A percentile compares a stretch with the other conserved stretches of the same genome.
phyloP scores from a whole-genome alignment of 1,140 invertebrate species.

The Drosophila repletoides region DNA sequence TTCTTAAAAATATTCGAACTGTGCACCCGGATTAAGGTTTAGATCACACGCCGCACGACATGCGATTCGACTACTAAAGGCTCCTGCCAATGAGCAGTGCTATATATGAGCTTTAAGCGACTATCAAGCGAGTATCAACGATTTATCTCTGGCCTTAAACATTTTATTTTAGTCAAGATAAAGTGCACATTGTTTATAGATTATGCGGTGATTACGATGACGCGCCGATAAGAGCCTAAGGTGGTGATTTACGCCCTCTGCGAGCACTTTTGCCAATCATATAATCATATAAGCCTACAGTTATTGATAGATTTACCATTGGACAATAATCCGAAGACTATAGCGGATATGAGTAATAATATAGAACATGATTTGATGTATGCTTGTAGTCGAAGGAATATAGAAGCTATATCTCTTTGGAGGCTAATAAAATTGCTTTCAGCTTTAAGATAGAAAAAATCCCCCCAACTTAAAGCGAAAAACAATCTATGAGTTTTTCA shows the following conservation, averaged over 20 bases:
- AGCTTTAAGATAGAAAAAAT: no score
- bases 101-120: conserved; percentile 48
- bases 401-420: no score
- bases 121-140: conserved; percentile 42
- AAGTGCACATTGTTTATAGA: conserved; percentile 45
- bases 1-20: not conserved
- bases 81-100: not conserved
- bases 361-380: not conserved
- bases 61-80: conserved; percentile 52
- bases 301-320: conserved; percentile 15
- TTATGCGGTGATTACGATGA: conserved; percentile 48
- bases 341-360: conserved; percentile 4
- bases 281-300: conserved; percentile 17
- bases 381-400: not conserved
- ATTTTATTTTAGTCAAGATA: conserved; percentile 71
- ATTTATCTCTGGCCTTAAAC: conserved; percentile 60
- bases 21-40: not conserved
- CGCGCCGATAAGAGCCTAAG: conserved; percentile 35
- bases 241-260: conserved; percentile 57
- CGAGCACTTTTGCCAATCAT: conserved; percentile 34
- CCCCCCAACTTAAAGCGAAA: no score
- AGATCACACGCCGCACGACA: not conserved
- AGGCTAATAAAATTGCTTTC: no score
- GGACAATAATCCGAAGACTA: not conserved
- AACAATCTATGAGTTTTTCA: no score